Conservation (phyloP, 1,140 invertebrate genomes). For the Aphelenchoides fujianensis region DNA sequence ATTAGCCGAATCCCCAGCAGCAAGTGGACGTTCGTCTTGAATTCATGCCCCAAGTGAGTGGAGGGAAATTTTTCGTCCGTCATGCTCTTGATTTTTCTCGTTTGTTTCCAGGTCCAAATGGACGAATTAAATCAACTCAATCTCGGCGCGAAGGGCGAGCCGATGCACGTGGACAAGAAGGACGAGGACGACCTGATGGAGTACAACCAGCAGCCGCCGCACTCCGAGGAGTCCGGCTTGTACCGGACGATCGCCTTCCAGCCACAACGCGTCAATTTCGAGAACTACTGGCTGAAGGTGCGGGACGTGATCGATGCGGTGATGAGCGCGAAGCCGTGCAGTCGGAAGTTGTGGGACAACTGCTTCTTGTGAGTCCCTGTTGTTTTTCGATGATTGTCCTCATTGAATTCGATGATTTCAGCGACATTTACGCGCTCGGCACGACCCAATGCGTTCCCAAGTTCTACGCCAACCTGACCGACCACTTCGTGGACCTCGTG, state of each 20-base stretch:
- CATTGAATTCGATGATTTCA: constrained; percentile 4
- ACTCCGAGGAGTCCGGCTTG: not conserved
- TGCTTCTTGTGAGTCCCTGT: constrained; percentile 17
- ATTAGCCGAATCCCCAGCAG: not conserved
- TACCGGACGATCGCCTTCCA: not conserved
- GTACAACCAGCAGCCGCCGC: not conserved
- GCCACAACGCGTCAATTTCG: not conserved
- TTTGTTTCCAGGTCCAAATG: not conserved
- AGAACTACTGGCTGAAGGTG: constrained; percentile 1
- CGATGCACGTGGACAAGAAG: not conserved
- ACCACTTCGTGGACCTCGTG: constrained; percentile 5
- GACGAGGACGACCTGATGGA: not conserved
- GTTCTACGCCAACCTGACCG: not conserved
- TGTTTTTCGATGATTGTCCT: not conserved
- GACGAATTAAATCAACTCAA: not conserved
- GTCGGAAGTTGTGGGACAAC: not conserved
- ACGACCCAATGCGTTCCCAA: not conserved
- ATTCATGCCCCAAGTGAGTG: too few species aligned
- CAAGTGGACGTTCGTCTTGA: too few species aligned
- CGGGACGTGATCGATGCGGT: not conserved
- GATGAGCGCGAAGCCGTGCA: not conserved
- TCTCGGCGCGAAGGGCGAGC: not conserved
- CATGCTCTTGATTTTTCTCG: not conserved
- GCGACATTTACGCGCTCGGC: constrained; percentile 14
- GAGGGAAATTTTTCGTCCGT: too few species aligned